A percentile compares a stretch with the other conserved stretches of the same genome.
Conservation (phyloP, 1,140 invertebrate species). For the Scaptomyza montana region DNA sequence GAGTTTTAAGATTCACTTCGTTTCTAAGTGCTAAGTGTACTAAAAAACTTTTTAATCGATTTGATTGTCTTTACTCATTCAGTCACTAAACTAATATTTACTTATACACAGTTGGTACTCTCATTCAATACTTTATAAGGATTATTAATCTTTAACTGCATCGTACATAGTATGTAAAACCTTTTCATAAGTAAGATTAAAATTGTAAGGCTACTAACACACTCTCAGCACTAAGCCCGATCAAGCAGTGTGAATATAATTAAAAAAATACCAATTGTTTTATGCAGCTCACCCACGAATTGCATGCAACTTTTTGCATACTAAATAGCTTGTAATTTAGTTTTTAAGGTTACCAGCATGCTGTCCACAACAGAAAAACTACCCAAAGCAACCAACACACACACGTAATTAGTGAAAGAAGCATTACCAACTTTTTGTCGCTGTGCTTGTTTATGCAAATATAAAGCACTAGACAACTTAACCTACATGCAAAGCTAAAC, state of each 20-base stretch:
- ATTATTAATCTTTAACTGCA: neutral
- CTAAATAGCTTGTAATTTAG: constrained; percentile 59
- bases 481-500: constrained; percentile 55
- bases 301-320: constrained; percentile 72
- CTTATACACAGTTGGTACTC: too few species aligned
- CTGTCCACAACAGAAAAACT: constrained; percentile 18
- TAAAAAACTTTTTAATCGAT: too few species aligned
- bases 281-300: constrained; percentile 2
- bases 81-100: too few species aligned
- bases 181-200: constrained; percentile 69
- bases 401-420: constrained; percentile 65
- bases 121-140: too few species aligned
- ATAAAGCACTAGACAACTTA: constrained; percentile 70
- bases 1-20: too few species aligned
- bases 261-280: constrained; percentile 47
- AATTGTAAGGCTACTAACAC: constrained; percentile 72
- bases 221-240: constrained; percentile 5
- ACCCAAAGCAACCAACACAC: constrained; percentile 6
- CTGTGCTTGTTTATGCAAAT: constrained; percentile 73
- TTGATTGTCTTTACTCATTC: too few species aligned
- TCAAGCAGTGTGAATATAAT: constrained; percentile 65
- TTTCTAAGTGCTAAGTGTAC: too few species aligned
- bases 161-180: constrained; percentile 53
- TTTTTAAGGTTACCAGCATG: constrained; percentile 61
- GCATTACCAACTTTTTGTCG: constrained; percentile 64